Conservation (phyloP, 1,140 invertebrate genomes). For the Drosophila pruinosa region DNA sequence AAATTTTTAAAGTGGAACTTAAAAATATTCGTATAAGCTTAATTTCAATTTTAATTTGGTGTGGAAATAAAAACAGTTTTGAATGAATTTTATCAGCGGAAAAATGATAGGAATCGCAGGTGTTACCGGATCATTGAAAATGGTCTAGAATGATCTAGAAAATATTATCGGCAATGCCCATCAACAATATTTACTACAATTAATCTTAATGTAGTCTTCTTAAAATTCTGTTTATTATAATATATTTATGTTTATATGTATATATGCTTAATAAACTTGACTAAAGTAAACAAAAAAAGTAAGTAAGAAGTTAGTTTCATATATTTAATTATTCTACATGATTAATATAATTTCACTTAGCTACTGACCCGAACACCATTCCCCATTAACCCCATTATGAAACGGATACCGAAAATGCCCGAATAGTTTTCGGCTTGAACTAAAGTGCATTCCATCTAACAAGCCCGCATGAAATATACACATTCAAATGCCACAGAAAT, state of each 20-base stretch:
- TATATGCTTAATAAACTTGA: too few relatives aligned
- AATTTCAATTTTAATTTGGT: too few relatives aligned
- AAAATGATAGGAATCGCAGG: not conserved
- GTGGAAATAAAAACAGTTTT: too few relatives aligned
- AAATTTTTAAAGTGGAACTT: not conserved
- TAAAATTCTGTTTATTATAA: too few relatives aligned
- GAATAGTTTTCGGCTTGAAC: not conserved
- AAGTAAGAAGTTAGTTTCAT: not conserved
- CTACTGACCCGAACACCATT: not conserved
- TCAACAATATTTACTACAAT: too few relatives aligned
- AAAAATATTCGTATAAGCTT: not conserved
- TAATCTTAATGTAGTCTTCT: too few relatives aligned
- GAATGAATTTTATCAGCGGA: too few relatives aligned
- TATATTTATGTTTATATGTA: too few relatives aligned
- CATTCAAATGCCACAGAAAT: constrained; percentile 53
- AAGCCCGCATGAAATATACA: constrained; percentile 16
- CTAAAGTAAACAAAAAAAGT: too few relatives aligned
- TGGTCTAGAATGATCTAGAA: not conserved
- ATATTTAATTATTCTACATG: not conserved
- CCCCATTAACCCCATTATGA: not conserved
- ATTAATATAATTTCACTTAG: not conserved
- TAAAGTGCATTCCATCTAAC: constrained; percentile 22
- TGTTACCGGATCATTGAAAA: not conserved
- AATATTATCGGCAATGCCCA: not conserved
- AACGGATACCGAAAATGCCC: not conserved